Conservation (phyloP, 2,888 invertebrate genomes). For the Hesperia comma region DNA sequence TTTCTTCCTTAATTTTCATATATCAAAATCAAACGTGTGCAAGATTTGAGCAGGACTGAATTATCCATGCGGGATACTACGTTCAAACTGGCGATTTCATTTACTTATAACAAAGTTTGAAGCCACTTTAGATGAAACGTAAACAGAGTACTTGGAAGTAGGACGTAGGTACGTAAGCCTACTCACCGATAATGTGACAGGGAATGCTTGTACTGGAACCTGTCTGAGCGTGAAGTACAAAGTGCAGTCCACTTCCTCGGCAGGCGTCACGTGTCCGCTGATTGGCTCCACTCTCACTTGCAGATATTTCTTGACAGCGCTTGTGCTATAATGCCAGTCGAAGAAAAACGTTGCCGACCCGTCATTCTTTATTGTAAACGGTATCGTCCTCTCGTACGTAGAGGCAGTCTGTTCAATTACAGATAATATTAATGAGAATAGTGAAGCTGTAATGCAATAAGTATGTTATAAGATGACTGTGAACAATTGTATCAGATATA, state of each 20-base stretch:
- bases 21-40: too few relatives aligned
- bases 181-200: conserved; percentile 65
- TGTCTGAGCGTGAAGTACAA: conserved; percentile 66
- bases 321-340: conserved; percentile 66
- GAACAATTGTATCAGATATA: too few relatives aligned
- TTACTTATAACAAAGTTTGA: too few relatives aligned
- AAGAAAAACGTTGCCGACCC: conserved; percentile 76
- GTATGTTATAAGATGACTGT: too few relatives aligned
- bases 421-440: not conserved
- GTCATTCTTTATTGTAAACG: conserved; percentile 70
- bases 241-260: conserved; percentile 60
- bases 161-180: too few relatives aligned
- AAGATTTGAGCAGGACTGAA: too few relatives aligned
- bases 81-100: too few relatives aligned
- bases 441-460: too few relatives aligned
- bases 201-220: conserved; percentile 71
- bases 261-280: conserved; percentile 68
- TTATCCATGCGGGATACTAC: too few relatives aligned
- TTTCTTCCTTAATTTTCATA: too few relatives aligned
- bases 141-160: too few relatives aligned
- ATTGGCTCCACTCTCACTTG: conserved; percentile 66
- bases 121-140: too few relatives aligned
- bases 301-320: conserved; percentile 68
- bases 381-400: conserved; percentile 70
- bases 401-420: conserved; percentile 66